These are phyloP conservation scores for Hozukius guyotensis DNA, from an alignment of 2,797 vertebrate species.

Conservation along the genomic window DNA sequence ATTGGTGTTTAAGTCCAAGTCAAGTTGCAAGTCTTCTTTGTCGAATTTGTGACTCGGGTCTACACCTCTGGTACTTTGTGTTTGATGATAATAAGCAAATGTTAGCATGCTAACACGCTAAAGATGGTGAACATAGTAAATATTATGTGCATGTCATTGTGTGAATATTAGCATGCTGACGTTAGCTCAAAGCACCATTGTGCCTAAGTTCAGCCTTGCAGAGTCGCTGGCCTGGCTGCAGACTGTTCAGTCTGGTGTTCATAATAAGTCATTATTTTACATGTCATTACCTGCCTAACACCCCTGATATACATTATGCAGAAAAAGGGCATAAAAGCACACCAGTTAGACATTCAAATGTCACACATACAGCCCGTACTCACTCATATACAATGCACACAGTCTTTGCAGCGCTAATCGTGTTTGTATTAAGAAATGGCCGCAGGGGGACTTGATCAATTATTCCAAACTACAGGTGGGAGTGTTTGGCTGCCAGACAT, in stretches of 20 bases:
- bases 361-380: not conserved
- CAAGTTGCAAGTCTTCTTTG: too few species aligned
- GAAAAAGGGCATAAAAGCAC: not conserved
- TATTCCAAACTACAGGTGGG: conserved; percentile 72
- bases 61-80: too few species aligned
- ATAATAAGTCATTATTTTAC: not conserved
- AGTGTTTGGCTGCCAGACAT: conserved; percentile 71
- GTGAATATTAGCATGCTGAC: not conserved
- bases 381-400: not conserved
- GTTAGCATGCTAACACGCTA: not conserved
- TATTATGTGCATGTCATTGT: not conserved
- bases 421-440: conserved; percentile 57
- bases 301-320: not conserved
- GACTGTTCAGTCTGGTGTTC: not conserved
- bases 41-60: too few species aligned
- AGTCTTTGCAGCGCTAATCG: conserved; percentile 27
- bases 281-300: not conserved
- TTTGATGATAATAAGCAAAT: not conserved
- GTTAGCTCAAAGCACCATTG: not conserved
- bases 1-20: too few species aligned
- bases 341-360: not conserved
- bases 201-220: not conserved
- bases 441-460: conserved; percentile 63
- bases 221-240: not conserved
- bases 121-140: not conserved